Base-by-base conservation (phyloP, 2,888 invertebrate species). In the Eurytoma adleriae region DNA sequence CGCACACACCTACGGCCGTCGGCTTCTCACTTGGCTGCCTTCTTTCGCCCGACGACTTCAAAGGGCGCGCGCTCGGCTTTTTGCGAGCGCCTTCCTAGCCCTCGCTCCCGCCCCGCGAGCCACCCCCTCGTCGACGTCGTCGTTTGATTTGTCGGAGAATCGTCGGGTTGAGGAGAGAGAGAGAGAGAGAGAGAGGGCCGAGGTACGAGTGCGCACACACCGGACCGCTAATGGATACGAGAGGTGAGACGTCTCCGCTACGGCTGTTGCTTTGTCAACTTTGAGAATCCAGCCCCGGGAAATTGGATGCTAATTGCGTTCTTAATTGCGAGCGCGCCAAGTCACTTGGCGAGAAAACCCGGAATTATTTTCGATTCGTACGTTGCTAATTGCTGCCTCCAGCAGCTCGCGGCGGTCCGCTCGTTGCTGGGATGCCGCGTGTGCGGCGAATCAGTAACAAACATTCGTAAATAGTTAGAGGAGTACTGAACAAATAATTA, bases 11-110 rank as follows among this genome's bases (percentile, higher is more conserved):
- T 52, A 16, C 50, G 52, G 48, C 78, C 70, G 82, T 75, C 67
- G 79, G 79, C 77, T 82, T 84, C 82, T 82, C 84, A 84, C 81
- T 84, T 83, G 79, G 83, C 81, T 82, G 78, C 77, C 78, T 83
- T 77, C 76, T 81, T 76, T 83, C 79, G 48, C 79, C 54, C 24
- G 54, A 79, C 81, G 81, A 80, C 80, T 80, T 80, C 80, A 80
- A 80, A 80, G 79, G 56, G 14, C 50, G 52, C 13, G 67, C n/a
- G 50, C 13, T n/a, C 57, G 48, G 56, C 40, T 67, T 67, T 74
- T 67, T 74, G 66, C 18, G 57, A 67, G 27, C 40, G 40, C 40
- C 10, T 40, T 40, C 40, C 40, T 40, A 40, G 40, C 40, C 40
- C 40, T 40, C 40, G 1, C 40, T 10, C 40, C 10, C 40, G 4